These are phyloP conservation scores for Toxotes lorentzi DNA, from an alignment of 2,797 vertebrate genomes.

Conservation along the genomic window DNA sequence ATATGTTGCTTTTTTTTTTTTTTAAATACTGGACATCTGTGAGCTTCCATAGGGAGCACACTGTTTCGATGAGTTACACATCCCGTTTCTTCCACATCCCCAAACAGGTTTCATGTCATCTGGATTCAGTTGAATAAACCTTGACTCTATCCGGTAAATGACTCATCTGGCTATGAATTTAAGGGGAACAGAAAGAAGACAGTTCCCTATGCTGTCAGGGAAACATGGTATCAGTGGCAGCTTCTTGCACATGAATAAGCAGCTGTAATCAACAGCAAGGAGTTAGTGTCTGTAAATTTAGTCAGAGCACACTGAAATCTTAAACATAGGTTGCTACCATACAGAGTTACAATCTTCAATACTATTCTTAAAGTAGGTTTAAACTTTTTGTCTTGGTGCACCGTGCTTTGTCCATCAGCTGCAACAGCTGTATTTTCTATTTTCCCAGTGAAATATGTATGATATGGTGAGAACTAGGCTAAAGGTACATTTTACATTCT, in stretches of 20 bases:
- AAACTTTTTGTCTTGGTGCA: slow-evolving; percentile 2
- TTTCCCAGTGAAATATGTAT: slow-evolving; percentile 20
- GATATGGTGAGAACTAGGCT: neutral
- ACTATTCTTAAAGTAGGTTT: slow-evolving; percentile 5
- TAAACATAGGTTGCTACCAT: slow-evolving; percentile 2
- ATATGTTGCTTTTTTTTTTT: slow-evolving; percentile 40
- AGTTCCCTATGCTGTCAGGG: slow-evolving; percentile 64
- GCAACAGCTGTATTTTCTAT: slow-evolving; percentile 6
- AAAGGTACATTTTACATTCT: slow-evolving; percentile 4
- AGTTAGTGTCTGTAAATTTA: slow-evolving; percentile 59
- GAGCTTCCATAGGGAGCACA: slow-evolving; percentile 24
- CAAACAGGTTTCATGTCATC: slow-evolving; percentile 57
- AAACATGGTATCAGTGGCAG: slow-evolving; percentile 64
- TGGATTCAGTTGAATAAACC: slow-evolving; percentile 68
- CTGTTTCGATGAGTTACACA: slow-evolving; percentile 42
- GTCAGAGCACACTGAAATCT: slow-evolving; percentile 42
- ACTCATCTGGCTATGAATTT: slow-evolving; percentile 67
- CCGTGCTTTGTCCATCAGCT: neutral
- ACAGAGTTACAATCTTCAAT: slow-evolving; percentile 15
- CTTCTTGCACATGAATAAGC: slow-evolving; percentile 75
- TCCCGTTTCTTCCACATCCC: slow-evolving; percentile 14
- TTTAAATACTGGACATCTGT: slow-evolving; percentile 20
- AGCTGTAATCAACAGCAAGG: slow-evolving; percentile 66
- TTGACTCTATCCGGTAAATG: slow-evolving; percentile 63
- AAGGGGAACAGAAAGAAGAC: slow-evolving; percentile 58